phyloP scores from a whole-genome alignment of 1,140 invertebrate genomes.

The Orchesella cincta region DNA sequence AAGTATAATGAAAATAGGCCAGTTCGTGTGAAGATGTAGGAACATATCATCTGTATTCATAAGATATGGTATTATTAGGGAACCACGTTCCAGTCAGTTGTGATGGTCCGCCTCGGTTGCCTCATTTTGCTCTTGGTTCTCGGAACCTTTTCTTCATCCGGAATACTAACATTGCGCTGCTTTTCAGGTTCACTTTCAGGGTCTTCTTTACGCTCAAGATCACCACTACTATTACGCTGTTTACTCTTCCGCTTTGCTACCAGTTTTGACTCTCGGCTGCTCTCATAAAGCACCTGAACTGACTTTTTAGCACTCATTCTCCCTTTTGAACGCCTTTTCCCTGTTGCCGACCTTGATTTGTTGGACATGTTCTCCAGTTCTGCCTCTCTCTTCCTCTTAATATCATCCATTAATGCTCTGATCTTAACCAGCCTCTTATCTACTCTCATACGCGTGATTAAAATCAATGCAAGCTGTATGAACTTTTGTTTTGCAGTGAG shows the following conservation, averaged over 20 bases:
- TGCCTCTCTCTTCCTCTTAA: too few relatives aligned
- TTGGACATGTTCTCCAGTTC: too few relatives aligned
- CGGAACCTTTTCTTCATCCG: too few relatives aligned
- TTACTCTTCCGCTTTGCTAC: not conserved
- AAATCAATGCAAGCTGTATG: not conserved
- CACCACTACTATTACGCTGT: not conserved
- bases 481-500: slow-evolving; percentile 1
- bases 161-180: too few relatives aligned
- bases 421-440: not conserved
- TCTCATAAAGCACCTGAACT: not conserved
- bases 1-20: too few relatives aligned
- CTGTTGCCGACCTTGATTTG: too few relatives aligned
- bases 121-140: too few relatives aligned
- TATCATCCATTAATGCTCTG: not conserved
- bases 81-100: too few relatives aligned
- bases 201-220: not conserved
- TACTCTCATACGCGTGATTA: not conserved
- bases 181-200: not conserved
- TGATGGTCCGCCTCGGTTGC: too few relatives aligned
- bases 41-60: too few relatives aligned
- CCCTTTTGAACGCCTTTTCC: not conserved
- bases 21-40: too few relatives aligned
- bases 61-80: too few relatives aligned
- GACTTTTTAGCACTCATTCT: not conserved
- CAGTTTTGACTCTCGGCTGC: not conserved